These are phyloP conservation scores for Ateles fusciceps DNA, from an alignment of 2,797 vertebrate species.

Conservation along the genomic window DNA sequence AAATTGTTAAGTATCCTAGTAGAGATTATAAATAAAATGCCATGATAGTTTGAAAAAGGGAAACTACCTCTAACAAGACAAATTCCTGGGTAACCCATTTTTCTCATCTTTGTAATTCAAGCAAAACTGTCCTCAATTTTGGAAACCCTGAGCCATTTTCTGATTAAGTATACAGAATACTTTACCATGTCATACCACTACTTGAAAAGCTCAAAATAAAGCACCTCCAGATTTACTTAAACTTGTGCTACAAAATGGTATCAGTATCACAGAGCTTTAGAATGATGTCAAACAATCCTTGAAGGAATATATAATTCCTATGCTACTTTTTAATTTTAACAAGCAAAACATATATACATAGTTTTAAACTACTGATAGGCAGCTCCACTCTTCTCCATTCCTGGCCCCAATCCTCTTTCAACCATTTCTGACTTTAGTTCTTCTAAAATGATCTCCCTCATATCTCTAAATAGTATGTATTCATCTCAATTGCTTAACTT, in stretches of 20 bases:
- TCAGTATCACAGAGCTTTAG: not conserved
- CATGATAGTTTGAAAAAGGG: not conserved
- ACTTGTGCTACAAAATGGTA: not conserved
- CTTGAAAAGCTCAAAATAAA: slow-evolving; percentile 15
- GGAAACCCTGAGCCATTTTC: not conserved
- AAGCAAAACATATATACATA: not conserved
- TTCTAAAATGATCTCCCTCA: not conserved
- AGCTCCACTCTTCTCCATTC: not conserved
- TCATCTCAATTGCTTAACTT: not conserved
- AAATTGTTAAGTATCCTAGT: not conserved
- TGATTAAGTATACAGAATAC: not conserved
- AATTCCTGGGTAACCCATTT: not conserved
- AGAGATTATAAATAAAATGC: not conserved
- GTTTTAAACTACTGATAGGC: not conserved
- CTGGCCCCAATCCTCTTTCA: not conserved
- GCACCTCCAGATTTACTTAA: not conserved
- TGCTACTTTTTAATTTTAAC: not conserved
- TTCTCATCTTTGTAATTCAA: slow-evolving; percentile 6
- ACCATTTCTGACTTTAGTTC: not conserved
- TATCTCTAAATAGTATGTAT: not conserved
- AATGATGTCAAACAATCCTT: not conserved
- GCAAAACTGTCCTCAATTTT: not conserved
- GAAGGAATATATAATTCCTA: not conserved
- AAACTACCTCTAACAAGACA: not conserved
- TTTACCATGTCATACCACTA: not conserved